Base-by-base conservation (phyloP, 1,140 invertebrate species). In the Uloborus diversus region DNA sequence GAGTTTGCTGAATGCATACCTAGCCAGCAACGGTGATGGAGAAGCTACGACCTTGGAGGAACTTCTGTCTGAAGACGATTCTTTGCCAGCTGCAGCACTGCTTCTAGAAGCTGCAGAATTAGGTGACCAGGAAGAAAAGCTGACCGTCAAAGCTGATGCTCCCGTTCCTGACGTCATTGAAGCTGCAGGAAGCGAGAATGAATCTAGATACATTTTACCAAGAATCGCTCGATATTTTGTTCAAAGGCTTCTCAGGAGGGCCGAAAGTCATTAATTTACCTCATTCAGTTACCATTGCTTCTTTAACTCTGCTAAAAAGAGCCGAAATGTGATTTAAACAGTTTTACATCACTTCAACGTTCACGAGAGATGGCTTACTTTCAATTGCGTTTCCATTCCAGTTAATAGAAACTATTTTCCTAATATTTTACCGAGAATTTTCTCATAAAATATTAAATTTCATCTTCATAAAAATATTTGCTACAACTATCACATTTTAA, bases 161-260 rank as follows among this genome's bases (percentile, higher is more conserved):
- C 49, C 49, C 7, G 13, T n/a, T 53, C 2, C 59, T 4, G 53
- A 65, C 32, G 57, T 20, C 11, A 35, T 37, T 27, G 61, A 76
- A 23, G 32, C 35, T 17, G 30, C 73, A 17, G 30, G 35, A 5
- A 76, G 61, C 20, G 73, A 76, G 20, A 7, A 35, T 42, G 73
- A 76, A 37, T 65, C 62, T 2, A 20, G 59, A 4, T 75, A 75
- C 17, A 66, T 76, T 14, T 30, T 76, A 5, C 73, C 73, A 2
- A 13, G 73, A 37, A 76, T 76, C 20, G 49, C 66, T 14, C 28
- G 49, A 14, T 62, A 76, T 13, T 37, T 76, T 32, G 73, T 76
- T 17, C 73, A 76, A 27, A 51, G 73, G 57, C 13, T 76, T 20
- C 35, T 76, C 30, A 66, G 61, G 30, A 76, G 73, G 23, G 62